A percentile compares a stretch with the other conserved stretches of the same genome.
Evolutionary conservation across 2,888 invertebrate genomes (phyloP).

Genomic region (Cryptosula pallasiana): DNA sequence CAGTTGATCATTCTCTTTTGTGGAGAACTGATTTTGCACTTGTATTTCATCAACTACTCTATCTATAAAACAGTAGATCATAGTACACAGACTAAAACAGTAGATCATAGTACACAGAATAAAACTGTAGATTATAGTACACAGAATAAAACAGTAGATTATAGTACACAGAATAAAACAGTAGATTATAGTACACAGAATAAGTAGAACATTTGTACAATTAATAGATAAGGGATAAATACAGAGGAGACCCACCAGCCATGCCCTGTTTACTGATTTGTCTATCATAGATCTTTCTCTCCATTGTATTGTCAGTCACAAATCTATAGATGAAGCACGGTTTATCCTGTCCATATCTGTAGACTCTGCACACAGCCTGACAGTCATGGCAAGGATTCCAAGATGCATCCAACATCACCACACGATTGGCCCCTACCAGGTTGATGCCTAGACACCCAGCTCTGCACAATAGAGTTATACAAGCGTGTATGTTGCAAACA

Average conservation of each 20-base stretch:
- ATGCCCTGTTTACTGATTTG: conserved; percentile 98
- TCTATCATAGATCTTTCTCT: conserved; percentile 95
- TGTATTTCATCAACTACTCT: conserved; percentile 96
- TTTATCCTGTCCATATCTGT: conserved; percentile 88
- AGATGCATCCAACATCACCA: conserved; percentile 93
- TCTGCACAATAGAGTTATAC: conserved; percentile 51
- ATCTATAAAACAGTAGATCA: conserved; percentile 57
- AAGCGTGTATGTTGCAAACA: background rate
- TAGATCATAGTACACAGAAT: no score
- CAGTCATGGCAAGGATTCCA: conserved; percentile 98
- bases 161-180: background rate
- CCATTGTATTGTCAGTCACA: conserved; percentile 93
- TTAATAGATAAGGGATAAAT: no score
- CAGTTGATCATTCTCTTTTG: conserved; percentile 58
- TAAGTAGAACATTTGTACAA: no score
- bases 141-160: background rate
- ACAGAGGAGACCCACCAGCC: conserved; percentile 64
- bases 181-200: no score
- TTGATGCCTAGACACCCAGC: conserved; percentile 96
- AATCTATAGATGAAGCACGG: conserved; percentile 92
- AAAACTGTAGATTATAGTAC: no score
- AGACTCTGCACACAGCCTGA: conserved; percentile 87
- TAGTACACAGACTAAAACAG: no score
- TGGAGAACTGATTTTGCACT: conserved; percentile 71
- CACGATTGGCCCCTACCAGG: conserved; percentile 92